Conservation (phyloP, 2,888 invertebrate genomes). For the Melipona beecheii region DNA sequence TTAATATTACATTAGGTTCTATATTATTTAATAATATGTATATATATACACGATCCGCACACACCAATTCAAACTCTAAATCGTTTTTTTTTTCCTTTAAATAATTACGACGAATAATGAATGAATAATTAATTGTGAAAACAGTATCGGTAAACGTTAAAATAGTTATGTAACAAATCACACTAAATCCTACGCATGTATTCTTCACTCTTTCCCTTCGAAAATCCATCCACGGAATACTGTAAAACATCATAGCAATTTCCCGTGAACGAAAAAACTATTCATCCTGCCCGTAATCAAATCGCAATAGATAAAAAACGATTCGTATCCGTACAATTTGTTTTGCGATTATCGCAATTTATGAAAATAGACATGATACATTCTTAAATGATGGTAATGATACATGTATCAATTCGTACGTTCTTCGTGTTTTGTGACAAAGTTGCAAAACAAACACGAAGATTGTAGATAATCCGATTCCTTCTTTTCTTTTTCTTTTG, state of each 20-base stretch:
- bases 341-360: conserved; percentile 17
- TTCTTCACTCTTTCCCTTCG: neutral
- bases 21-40: conserved; percentile 68
- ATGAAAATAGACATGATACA: conserved; percentile 51
- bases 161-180: conserved; percentile 10
- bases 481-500: neutral
- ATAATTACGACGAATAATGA: conserved; percentile 26
- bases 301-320: conserved; percentile 38
- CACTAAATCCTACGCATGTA: conserved; percentile 8
- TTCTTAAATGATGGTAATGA: conserved; percentile 29
- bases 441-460: conserved; percentile 35
- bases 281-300: conserved; percentile 22
- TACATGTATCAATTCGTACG: conserved; percentile 2
- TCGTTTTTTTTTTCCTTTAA: neutral
- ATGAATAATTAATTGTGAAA: conserved; percentile 34
- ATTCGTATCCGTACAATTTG: conserved; percentile 30
- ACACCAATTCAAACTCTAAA: conserved; percentile 60
- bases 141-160: conserved; percentile 9
- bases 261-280: conserved; percentile 5
- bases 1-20: conserved; percentile 66
- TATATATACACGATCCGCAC: conserved; percentile 69
- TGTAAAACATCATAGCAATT: conserved; percentile 3
- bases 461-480: conserved; percentile 24
- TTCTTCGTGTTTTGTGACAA: conserved; percentile 12
- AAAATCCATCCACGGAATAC: conserved; percentile 3